phyloP scores from a whole-genome alignment of 2,888 invertebrate species.

The Camptogramma bilineatum region DNA sequence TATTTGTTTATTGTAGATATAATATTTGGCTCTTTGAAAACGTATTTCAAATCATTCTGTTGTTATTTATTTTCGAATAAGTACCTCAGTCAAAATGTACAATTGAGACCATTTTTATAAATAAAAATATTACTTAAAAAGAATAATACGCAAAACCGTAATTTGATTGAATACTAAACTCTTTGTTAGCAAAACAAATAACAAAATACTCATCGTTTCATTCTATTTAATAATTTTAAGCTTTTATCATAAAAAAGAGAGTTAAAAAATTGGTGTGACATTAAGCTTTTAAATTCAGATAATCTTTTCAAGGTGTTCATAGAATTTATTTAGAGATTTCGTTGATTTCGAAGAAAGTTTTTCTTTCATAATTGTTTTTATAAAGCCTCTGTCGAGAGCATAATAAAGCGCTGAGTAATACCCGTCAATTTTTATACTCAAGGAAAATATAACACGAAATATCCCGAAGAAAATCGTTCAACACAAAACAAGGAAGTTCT shows the following conservation, averaged over 20 bases:
- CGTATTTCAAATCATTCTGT: not conserved
- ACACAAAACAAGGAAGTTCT: slow-evolving; percentile 21
- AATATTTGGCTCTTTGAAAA: not conserved
- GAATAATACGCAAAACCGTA: no score
- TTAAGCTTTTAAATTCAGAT: slow-evolving; percentile 37
- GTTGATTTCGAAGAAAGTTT: slow-evolving; percentile 36
- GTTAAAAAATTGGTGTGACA: not conserved
- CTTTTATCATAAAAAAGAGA: not conserved
- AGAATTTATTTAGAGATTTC: slow-evolving; percentile 33
- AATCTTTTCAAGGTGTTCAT: slow-evolving; percentile 45
- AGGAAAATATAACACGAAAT: slow-evolving; percentile 36
- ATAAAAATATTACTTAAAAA: no score
- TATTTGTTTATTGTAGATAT: not conserved
- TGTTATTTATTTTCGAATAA: no score
- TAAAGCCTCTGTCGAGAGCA: slow-evolving; percentile 35
- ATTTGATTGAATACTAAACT: no score
- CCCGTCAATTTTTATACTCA: slow-evolving; percentile 33
- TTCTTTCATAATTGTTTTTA: slow-evolving; percentile 41
- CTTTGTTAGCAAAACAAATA: no score
- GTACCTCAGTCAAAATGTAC: not conserved
- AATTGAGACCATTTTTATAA: no score
- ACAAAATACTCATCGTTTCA: no score
- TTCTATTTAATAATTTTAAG: no score
- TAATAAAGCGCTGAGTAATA: slow-evolving; percentile 41
- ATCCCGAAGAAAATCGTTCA: slow-evolving; percentile 14